Evolutionary conservation across 2,113 vertebrate genomes (phyloP).

Genomic region (Phrynosoma blainvillii): DNA sequence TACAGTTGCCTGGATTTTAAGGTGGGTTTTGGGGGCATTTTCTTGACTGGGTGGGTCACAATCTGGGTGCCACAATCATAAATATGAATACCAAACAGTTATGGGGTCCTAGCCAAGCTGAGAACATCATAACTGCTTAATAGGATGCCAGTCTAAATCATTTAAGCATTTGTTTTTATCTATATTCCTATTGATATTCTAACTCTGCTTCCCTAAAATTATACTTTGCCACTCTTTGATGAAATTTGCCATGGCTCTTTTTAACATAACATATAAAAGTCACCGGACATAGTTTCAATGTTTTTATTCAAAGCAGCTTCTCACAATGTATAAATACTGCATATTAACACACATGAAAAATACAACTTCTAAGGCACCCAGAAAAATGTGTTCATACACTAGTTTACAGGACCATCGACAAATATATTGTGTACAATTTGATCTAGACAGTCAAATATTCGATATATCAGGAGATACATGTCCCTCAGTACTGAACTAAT

Average conservation of each 20-base stretch:
- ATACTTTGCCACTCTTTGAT: neutral
- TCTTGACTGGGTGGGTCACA: no score
- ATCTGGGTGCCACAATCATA: no score
- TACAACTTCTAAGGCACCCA: slow-evolving; percentile 93
- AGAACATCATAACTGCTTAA: no score
- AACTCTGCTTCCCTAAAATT: no score
- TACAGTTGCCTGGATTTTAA: no score
- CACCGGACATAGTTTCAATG: slow-evolving; percentile 73
- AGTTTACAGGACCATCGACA: slow-evolving; percentile 81
- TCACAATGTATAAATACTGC: slow-evolving; percentile 89
- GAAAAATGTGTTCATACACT: slow-evolving; percentile 90
- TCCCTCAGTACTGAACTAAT: slow-evolving; percentile 74
- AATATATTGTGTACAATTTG: slow-evolving; percentile 81
- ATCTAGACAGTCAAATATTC: slow-evolving; percentile 82
- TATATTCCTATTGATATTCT: no score
- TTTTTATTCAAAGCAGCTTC: slow-evolving; percentile 93
- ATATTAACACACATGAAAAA: slow-evolving; percentile 91
- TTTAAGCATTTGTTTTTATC: no score
- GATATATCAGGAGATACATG: slow-evolving; percentile 79
- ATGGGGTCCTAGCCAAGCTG: no score
- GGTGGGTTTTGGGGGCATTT: no score
- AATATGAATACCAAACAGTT: no score
- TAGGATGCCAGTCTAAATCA: no score
- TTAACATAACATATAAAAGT: slow-evolving; percentile 25
- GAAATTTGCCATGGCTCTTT: neutral